Base-by-base conservation (phyloP, 2,113 vertebrate species). In the Haplochromis vanheusdeni region DNA sequence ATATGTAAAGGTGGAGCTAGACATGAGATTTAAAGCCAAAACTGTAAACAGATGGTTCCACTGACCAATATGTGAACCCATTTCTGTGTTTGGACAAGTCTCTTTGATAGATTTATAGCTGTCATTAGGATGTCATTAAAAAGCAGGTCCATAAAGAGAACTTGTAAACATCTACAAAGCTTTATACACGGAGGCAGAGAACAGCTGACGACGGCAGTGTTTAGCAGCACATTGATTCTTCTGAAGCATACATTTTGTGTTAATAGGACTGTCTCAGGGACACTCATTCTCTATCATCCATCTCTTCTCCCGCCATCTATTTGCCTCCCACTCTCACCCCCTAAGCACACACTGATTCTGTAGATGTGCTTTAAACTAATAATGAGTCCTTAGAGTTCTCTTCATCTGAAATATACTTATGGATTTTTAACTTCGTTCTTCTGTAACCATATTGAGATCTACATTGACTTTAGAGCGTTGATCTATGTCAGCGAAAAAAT, bases 151-250 rank as follows among this genome's bases (percentile, higher is more conserved):
- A 80, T 79, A 11, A 86, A 88, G 47, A 33, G 17, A 11, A 26
- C 52, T 58, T 3, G 40, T 7, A 42, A 60, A 81, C 40, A 73
- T 87, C 60, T 62, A 81, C 85, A 85, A 70, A 86, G 65, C 52
- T 58, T 26, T 47, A 75, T 42, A 85, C 83, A 70, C 1, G 16
- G 47, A 40, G 37, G 70, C 47, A 31, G 49, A 77, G 81, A 80
- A 84, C 37, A 81, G 86, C 80, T 87, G 86, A 92, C 13, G 8
- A 35, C 6, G 3, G 77, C 10, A 56, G 89, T 85, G 87, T 85
- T 93, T 86, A 91, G 84, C 89, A 65, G 84, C 1, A 49, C 75
- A 92, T 91, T 79, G 92, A 93, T 94, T 92, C 83, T 54, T 89
- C 79, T 58, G 45, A 85, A 93, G 84, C 31, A 73, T 90, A 89